These are phyloP conservation scores for Drosophila kepulauana DNA, from an alignment of 1,140 invertebrate species.

Conservation along the genomic window DNA sequence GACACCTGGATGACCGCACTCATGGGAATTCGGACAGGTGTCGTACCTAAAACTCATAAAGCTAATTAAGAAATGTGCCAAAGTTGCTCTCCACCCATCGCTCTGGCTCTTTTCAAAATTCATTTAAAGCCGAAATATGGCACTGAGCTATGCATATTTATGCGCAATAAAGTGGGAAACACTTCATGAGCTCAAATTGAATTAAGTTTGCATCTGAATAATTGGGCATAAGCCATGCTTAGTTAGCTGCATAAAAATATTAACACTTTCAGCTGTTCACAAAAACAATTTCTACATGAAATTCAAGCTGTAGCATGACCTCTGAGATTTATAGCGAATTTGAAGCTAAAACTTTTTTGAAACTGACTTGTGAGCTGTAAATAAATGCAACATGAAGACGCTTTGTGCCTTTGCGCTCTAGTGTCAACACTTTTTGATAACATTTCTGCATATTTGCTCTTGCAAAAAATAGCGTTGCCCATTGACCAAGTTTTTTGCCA, in stretches of 20 bases:
- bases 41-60: slow-evolving; percentile 69
- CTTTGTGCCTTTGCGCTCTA: slow-evolving; percentile 28
- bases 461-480: slow-evolving; percentile 40
- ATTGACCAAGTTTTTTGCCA: slow-evolving; percentile 46
- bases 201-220: slow-evolving; percentile 44
- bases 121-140: slow-evolving; percentile 66
- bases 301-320: not conserved
- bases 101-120: slow-evolving; percentile 50
- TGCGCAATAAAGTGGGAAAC: slow-evolving; percentile 20
- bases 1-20: slow-evolving; percentile 67
- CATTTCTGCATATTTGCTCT: slow-evolving; percentile 67
- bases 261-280: not conserved
- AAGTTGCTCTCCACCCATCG: slow-evolving; percentile 47
- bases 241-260: slow-evolving; percentile 8
- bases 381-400: slow-evolving; percentile 23
- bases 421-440: slow-evolving; percentile 55
- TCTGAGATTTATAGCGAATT: not conserved
- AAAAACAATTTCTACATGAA: not conserved
- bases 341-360: not conserved
- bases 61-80: slow-evolving; percentile 81
- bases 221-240: slow-evolving; percentile 37
- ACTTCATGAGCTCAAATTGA: slow-evolving; percentile 29
- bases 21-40: slow-evolving; percentile 76
- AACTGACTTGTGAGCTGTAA: not conserved
- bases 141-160: slow-evolving; percentile 44